A percentile compares a stretch with the other conserved stretches of the same genome.
These are phyloP conservation scores for Theocolax elegans DNA, from an alignment of 1,140 invertebrate genomes.

Conservation along the genomic window DNA sequence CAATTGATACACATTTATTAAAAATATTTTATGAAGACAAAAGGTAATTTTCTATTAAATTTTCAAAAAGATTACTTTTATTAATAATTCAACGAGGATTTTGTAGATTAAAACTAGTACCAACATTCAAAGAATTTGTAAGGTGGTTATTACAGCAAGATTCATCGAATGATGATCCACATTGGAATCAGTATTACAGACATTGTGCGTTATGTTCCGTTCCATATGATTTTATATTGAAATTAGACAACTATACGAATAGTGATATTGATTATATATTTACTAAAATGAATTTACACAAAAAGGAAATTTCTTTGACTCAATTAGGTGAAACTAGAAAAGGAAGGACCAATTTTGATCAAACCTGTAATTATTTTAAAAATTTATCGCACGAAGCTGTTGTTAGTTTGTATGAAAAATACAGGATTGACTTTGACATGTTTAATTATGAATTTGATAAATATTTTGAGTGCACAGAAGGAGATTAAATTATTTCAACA, in stretches of 20 bases:
- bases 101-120: constrained; percentile 62
- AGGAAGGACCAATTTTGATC: constrained; percentile 53
- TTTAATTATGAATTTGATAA: constrained; percentile 57
- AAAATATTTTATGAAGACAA: constrained; percentile 57
- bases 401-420: constrained; percentile 56
- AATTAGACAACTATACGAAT: constrained; percentile 56
- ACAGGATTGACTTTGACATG: constrained; percentile 64
- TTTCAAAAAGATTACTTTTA: no score
- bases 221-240: constrained; percentile 59
- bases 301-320: constrained; percentile 47
- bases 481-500: background rate
- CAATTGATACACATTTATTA: constrained; percentile 47
- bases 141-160: constrained; percentile 57
- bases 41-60: constrained; percentile 46
- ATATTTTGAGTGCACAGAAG: constrained; percentile 54
- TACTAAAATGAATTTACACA: constrained; percentile 50
- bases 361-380: constrained; percentile 61
- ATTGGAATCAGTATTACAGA: constrained; percentile 60
- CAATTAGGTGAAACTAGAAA: constrained; percentile 49
- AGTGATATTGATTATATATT: constrained; percentile 54
- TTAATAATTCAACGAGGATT: no score
- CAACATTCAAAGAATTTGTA: constrained; percentile 63
- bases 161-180: constrained; percentile 56
- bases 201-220: constrained; percentile 61
- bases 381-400: constrained; percentile 51